Percentiles rank a stretch among this genome's conserved stretches.
Evolutionary conservation across 2,113 vertebrate genomes (phyloP).

Genomic region (Tragulus kanchil): DNA sequence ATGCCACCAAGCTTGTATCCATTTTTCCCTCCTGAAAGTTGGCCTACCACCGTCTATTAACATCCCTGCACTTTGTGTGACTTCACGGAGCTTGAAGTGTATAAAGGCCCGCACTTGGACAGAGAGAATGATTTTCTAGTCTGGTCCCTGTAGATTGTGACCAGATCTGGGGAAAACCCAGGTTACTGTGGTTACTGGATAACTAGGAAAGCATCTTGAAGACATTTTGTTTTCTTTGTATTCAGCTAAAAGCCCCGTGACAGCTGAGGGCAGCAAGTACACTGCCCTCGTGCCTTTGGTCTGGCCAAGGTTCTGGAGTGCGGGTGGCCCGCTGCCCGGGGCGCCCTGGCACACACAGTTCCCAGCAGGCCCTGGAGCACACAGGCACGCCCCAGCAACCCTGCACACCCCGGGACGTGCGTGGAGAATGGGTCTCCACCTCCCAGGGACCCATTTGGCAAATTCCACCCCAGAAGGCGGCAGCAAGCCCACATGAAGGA

Average conservation of each 20-base stretch:
- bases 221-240: slow-evolving; percentile 57
- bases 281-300: slow-evolving; percentile 70
- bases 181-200: slow-evolving; percentile 68
- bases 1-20: no score
- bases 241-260: slow-evolving; percentile 13
- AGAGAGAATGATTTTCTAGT: slow-evolving; percentile 25
- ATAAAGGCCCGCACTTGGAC: slow-evolving; percentile 13
- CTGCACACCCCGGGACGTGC: neutral
- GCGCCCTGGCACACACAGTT: slow-evolving; percentile 37
- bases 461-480: slow-evolving; percentile 62
- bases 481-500: neutral
- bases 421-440: slow-evolving; percentile 48
- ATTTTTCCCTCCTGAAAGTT: no score
- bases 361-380: slow-evolving; percentile 34
- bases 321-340: slow-evolving; percentile 67
- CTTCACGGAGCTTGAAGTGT: no score
- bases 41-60: no score
- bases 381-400: slow-evolving; percentile 25
- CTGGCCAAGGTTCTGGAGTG: slow-evolving; percentile 64
- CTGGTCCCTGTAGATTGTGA: neutral
- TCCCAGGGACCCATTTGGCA: slow-evolving; percentile 53
- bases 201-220: slow-evolving; percentile 56
- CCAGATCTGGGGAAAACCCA: slow-evolving; percentile 7
- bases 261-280: slow-evolving; percentile 49
- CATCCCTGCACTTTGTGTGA: no score